Conservation (phyloP, 2,113 vertebrate species). For the Anarrhichthys ocellatus region DNA sequence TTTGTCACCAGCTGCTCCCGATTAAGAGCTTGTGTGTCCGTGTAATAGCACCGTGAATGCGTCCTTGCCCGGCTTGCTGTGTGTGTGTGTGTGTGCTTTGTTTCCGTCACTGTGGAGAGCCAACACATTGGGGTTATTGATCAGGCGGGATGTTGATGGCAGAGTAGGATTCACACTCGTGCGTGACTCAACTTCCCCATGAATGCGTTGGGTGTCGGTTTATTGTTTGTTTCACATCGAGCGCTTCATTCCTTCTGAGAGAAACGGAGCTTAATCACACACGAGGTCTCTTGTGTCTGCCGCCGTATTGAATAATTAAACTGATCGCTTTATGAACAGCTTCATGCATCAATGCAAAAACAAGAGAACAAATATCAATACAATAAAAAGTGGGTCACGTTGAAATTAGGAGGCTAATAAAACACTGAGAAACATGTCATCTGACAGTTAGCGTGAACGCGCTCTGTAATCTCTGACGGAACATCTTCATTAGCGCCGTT, state of each 20-base stretch:
- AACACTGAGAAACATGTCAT: background rate
- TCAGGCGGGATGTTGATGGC: background rate
- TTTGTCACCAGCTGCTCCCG: too few species aligned
- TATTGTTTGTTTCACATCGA: background rate
- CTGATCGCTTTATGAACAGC: background rate
- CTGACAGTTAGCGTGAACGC: constrained; percentile 10
- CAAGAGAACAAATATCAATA: background rate
- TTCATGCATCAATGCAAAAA: background rate
- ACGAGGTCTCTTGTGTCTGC: background rate
- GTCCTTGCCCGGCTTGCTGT: too few species aligned
- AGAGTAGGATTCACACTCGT: background rate
- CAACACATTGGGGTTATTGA: constrained; percentile 8
- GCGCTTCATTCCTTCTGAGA: background rate
- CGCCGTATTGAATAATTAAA: background rate
- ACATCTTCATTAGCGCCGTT: constrained; percentile 25
- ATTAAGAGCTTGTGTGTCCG: too few species aligned
- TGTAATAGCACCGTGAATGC: too few species aligned
- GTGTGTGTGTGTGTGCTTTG: too few species aligned
- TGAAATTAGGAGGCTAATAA: constrained; percentile 3
- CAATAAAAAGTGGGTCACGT: constrained; percentile 1
- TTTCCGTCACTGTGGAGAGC: too few species aligned
- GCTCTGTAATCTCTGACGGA: constrained; percentile 22
- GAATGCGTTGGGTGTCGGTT: background rate
- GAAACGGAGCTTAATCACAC: background rate
- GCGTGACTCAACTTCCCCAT: background rate